Base-by-base conservation (phyloP, 2,888 invertebrate genomes). In the Biston stratarius region DNA sequence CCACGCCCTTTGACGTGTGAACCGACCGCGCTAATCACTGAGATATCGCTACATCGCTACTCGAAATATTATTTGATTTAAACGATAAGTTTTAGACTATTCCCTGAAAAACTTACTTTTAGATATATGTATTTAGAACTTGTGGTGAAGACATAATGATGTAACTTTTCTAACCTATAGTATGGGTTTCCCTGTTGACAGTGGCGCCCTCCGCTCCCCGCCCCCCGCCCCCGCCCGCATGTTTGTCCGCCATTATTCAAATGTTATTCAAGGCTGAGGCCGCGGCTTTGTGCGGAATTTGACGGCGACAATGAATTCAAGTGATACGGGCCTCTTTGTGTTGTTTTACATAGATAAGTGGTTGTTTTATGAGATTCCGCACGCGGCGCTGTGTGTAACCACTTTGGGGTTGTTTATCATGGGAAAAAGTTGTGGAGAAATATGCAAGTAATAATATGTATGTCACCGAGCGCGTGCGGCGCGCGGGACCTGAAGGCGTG, bases 231-330 rank as follows among this genome's bases (percentile, higher is more conserved):
- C 51, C 38, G 10, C 40, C 49, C 47, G 52, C 60, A 24, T 53
- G 44, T 52, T 24, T n/a, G 47, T 42, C 56, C 44, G 34, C 15
- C 65, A 60, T 65, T 65, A 65, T 65, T 65, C 65, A 60, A 65
- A 61, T 61, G 36, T 60, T 64, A 64, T 48, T 64, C 58, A 47
- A 47, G 47, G 47, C 45, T n/a, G 58, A 24, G 52, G 14, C 12
- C 42, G 60, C 38, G 64, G 33, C 42, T 45, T 55, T 15, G 45
- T 47, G 42, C n/a, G 48, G 48, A 42, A 34, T 60, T 55, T 48
- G 53, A 42, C 56, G 56, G 49, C 60, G 56, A 60, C 49, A 49
- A 56, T 61, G 65, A 65, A 65, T 56, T 55, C 48, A 55, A 61
- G 60, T 42, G 56, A 65, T 55, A 42, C 14, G 49, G 45, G 49